These are phyloP conservation scores for Apamea epomidion DNA, from an alignment of 2,888 invertebrate species.

Conservation along the genomic window DNA sequence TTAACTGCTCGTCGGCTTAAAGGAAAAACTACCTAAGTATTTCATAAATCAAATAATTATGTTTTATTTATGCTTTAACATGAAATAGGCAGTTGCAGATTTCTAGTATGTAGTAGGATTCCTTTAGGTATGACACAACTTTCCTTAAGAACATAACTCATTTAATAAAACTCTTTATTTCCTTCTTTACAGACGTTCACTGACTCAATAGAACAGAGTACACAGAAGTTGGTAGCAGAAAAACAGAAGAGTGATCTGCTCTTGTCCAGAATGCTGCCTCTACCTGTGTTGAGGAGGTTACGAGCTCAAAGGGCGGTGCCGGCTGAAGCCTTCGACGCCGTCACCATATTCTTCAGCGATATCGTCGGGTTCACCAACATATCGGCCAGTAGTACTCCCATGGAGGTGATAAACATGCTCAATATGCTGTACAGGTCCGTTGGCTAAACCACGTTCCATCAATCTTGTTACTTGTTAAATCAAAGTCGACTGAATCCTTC, in stretches of 20 bases:
- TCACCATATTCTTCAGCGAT: slow-evolving; percentile 93
- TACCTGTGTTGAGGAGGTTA: slow-evolving; percentile 89
- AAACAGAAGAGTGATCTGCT: slow-evolving; percentile 91
- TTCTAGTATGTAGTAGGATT: background rate
- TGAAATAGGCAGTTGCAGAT: background rate
- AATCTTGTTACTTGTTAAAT: slow-evolving; percentile 35
- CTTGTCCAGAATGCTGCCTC: slow-evolving; percentile 90
- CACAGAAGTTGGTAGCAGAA: slow-evolving; percentile 87
- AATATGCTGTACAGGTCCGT: slow-evolving; percentile 93
- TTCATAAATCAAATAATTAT: background rate
- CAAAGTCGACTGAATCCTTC: background rate
- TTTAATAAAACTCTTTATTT: background rate
- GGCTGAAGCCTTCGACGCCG: slow-evolving; percentile 92
- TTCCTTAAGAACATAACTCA: background rate
- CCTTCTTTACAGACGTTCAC: slow-evolving; percentile 85
- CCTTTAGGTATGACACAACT: background rate
- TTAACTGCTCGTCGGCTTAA: background rate
- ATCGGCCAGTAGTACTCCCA: slow-evolving; percentile 91
- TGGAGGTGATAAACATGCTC: slow-evolving; percentile 92
- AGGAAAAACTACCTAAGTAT: background rate
- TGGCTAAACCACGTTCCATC: slow-evolving; percentile 54
- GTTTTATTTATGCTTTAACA: background rate
- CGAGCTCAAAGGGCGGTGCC: slow-evolving; percentile 90
- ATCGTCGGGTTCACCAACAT: slow-evolving; percentile 93
- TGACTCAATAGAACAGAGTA: slow-evolving; percentile 86